A percentile compares a stretch with the other conserved stretches of the same genome.
These are phyloP conservation scores for Tipula confusa DNA, from an alignment of 2,888 invertebrate genomes.

Conservation along the genomic window DNA sequence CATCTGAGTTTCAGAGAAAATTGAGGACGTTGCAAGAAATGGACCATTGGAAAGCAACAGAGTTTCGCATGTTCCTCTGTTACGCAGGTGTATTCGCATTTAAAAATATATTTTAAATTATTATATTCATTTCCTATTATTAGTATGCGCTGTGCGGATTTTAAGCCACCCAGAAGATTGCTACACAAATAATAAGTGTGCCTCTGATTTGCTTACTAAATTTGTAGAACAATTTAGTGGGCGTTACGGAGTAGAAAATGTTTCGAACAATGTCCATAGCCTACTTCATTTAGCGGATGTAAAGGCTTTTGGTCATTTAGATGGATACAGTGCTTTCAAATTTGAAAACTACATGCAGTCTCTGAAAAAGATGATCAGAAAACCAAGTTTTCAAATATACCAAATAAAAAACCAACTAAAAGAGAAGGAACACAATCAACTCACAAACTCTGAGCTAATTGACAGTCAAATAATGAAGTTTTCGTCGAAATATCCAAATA, in stretches of 20 bases:
- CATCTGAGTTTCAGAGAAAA: not conserved
- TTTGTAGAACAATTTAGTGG: not conserved
- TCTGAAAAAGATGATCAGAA: not conserved
- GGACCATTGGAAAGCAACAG: not conserved
- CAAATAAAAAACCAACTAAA: not conserved
- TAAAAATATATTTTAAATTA: too few relatives aligned
- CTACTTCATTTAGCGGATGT: too few relatives aligned
- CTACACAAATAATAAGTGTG: not conserved
- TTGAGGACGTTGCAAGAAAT: not conserved
- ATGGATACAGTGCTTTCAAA: not conserved
- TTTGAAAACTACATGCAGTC: not conserved
- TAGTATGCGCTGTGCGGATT: not conserved
- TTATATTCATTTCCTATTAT: too few relatives aligned
- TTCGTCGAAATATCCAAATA: not conserved
- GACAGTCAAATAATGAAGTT: not conserved
- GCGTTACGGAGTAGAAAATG: not conserved
- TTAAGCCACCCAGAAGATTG: not conserved
- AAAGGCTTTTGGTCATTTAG: too few relatives aligned
- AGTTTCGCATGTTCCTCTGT: not conserved
- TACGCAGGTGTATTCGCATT: too few relatives aligned
- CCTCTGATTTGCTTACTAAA: not conserved
- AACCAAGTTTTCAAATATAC: not conserved
- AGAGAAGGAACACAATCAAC: not conserved
- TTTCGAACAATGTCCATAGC: too few relatives aligned
- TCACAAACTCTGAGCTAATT: not conserved